Base-by-base conservation (phyloP, 2,797 vertebrate species). In the Epinephelus coioides region DNA sequence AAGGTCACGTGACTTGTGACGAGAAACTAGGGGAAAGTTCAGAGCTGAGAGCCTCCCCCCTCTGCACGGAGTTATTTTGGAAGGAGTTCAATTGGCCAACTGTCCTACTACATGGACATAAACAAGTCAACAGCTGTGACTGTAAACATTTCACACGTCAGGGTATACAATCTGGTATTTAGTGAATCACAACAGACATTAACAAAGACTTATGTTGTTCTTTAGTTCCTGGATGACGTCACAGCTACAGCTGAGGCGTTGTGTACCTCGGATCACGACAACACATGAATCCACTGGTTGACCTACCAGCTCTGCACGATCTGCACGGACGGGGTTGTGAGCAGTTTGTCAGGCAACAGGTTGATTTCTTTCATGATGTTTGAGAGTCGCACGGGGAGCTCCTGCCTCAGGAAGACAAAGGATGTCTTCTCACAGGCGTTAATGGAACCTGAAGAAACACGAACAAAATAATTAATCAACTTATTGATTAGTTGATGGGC, bases 331-430 rank as follows among this genome's bases (percentile, higher is more conserved):
- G 96, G 95, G 1, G 98, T 99, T 30, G 92, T 92, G 76, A 98
- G 95, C 78, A 98, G 95, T 23, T 94, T 95, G 90, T 97, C 96
- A 0, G 98, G 98, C 73, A 99, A 88, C 57, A 98, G 92, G 86
- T 99, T 99, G 59, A 99, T 98, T 87, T 99, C 98, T 81, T 99
- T 99, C 98, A 99, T 99, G 68, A 99, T 99, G 95, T 99, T 99
- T 78, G 97, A 97, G 7, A 99, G 94, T 27, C 98, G 95, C 1
- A 99, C 98, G 0, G 98, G 98, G 53, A 99, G 95, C 87, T 99
- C 98, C 93, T 99, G 98, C 6, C 97, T 94, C 91, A 99, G 83
- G 81, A 99, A 99, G 38, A 95, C 93, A 59, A 98, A 99, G 0
- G 98, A 98, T 0, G 98, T 98, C 92, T 97, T 98, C 95, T 99